Evolutionary conservation across 2,888 invertebrate species (phyloP), one percentile per base, ranked within the genome.

Genomic region (Ectemnius cavifrons): DNA sequence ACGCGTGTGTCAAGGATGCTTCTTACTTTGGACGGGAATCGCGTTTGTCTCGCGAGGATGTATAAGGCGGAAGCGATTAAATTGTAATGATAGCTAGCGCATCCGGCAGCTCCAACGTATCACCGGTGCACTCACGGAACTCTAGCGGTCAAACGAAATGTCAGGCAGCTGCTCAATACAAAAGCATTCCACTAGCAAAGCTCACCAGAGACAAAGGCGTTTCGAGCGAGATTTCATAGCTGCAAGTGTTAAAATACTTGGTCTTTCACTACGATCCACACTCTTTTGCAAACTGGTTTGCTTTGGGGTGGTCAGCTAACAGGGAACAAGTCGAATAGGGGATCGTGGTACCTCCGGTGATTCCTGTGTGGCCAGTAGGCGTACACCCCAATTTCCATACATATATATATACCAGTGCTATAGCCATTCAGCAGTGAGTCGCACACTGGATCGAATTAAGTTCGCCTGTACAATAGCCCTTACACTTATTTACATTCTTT

Each of bases 361-460:
- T 77, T 77, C 77, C 77, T 67, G 77, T 3, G 73, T 66, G 76
- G 67, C 69, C 74, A 71, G 81, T 76, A 82, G 79, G 80, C 83
- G 78, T 82, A 83, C 37, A 37, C 75, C 82, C 73, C 83, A 86
- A 90, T 90, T 90, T 89, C 86, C 90, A 89, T 90, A 88, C 87
- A 88, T 86, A n/a, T n/a, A 89, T 90, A 88, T 87, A 88, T 86
- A 85, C 82, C 85, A 87, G 87, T 88, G 86, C 86, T 86, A 88
- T 89, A 87, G 85, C 86, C 89, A 87, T 89, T 89, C 87, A 86
- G 88, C 86, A 88, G 79, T 77, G 74, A 81, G 73, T 76, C 79
- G 78, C 82, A 78, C 77, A 81, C 78, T 78, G 64, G 77, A 80
- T 74, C 72, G 78, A 86, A 87, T 88, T 86, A 87, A 83, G 85